Evolutionary conservation across 2,797 vertebrate species (phyloP).

Genomic region (Acestrorhynchus altus): DNA sequence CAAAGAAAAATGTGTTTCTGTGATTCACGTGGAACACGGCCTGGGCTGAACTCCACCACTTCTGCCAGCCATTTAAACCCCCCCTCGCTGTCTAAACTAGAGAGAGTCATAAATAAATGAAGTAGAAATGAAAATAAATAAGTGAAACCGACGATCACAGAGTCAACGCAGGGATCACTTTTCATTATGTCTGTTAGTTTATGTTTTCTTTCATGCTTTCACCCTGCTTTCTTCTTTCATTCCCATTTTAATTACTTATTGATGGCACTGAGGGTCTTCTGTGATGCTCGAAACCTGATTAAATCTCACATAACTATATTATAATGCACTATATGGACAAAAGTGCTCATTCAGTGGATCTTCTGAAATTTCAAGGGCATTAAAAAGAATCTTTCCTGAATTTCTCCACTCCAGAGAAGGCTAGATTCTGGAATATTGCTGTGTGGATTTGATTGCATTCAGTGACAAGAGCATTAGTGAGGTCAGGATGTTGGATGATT

Average conservation of each 20-base stretch:
- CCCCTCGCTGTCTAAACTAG: background rate
- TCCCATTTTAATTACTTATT: background rate
- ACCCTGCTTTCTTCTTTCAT: background rate
- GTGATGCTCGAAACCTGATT: background rate
- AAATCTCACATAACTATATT: background rate
- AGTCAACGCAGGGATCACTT: background rate
- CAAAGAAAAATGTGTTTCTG: background rate
- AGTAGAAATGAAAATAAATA: conserved; percentile 11
- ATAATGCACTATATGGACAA: too few species aligned
- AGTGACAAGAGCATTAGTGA: too few species aligned
- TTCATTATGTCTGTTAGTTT: background rate
- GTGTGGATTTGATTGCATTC: too few species aligned
- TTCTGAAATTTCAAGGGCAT: too few species aligned
- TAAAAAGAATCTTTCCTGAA: too few species aligned
- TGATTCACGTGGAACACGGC: background rate
- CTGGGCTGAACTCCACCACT: background rate
- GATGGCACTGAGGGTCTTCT: background rate
- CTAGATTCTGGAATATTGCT: too few species aligned
- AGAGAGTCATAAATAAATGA: background rate
- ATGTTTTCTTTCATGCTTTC: background rate
- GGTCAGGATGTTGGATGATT: too few species aligned
- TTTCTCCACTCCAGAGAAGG: too few species aligned
- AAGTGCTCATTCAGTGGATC: too few species aligned
- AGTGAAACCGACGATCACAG: background rate
- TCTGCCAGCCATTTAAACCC: background rate